Base-by-base conservation (phyloP, 2,888 invertebrate species). In the Lordiphosa fenestrarum region DNA sequence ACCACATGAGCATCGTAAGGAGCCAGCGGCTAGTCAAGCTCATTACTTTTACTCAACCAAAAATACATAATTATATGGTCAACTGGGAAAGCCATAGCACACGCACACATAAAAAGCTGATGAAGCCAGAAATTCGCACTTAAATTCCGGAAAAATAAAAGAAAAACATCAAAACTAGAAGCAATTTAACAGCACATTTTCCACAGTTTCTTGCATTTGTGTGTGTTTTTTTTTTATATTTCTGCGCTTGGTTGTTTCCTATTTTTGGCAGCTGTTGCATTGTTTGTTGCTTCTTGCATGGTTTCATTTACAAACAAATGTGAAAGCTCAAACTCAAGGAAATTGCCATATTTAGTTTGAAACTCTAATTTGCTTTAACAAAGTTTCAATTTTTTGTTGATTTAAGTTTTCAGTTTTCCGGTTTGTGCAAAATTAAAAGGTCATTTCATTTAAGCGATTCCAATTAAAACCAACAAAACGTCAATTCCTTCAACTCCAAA, bases 1-100 rank as follows among this genome's bases (percentile, higher is more conserved):
- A 61, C 58, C 60, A 30, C 47, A 47, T 36, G 36, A 41, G 35
- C 40, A 47, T 21, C 38, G 30, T n/a, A 39, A 37, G 40, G 50
- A 55, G 30, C 30, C 30, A 58, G 48, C 53, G 33, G 50, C 50
- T 7, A 19, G 40, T 9, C 30, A 30, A 9, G 3, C 30, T 30
- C 30, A 30, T 30, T 10, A 30, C 9, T 30, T 30, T 30, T 30
- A 30, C 10, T 30, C 30, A 30, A 30, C 30, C 30, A 10, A 30
- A 30, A 30, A 30, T 30, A 2, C 9, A 30, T 10, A 30, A 30
- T 30, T 30, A 30, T 30, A 30, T 30, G 30, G 30, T 30, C 30
- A 30, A 30, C 9, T 30, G 30, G 4, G 30, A 30, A 30, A 30
- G 30, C 10, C 30, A 30, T 30, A 10, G 1, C 30, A 30, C 3